Base-by-base conservation (phyloP, 2,797 vertebrate genomes). In the Synaphobranchus kaupii region DNA sequence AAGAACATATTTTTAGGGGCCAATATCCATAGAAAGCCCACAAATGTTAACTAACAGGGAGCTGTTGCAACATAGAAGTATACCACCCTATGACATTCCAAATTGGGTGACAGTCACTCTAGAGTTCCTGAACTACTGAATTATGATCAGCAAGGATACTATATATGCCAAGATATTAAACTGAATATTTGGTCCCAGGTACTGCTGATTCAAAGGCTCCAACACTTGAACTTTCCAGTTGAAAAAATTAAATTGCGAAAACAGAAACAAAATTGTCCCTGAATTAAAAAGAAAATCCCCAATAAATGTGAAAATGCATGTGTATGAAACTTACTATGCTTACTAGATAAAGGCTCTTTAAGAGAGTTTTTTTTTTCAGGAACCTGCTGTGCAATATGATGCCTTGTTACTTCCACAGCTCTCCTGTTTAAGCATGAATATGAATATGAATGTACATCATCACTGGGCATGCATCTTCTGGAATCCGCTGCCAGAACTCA, bases 391-490 rank as follows among this genome's bases (percentile, higher is more conserved):
- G 73, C 1, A 63, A 31, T 66, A 48, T 20, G 47, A 82, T 20
- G 56, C 73, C 58, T 58, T 44, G 56, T 78, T 58, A 86, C 54
- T 47, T 82, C 34, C 47, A 28, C 54, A 63, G 68, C 44, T 13
- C 56, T 80, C 78, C 78, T n/a, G 39, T 66, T 63, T 60, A 86
- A 86, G 76, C 56, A 82, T 7, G 76, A 44, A 78, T 78, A 39
- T 76, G 71, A 44, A 47, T 39, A 47, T 81, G 47, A 81, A 60
- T 66, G 66, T 48, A 20, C 82, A 63, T 86, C 85, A 81, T 81
- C 17, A 0, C 56, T 81, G 4, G 54, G 85, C 76, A 81, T 48
- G 76, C 78, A 80, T 47, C 58, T 78, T 44, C 78, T 81, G 54
- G 39, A 60, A 44, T 60, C 54, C 63, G 54, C 22, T 66, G 56